Evolutionary conservation across 2,797 vertebrate species (phyloP).

Genomic region (Tragopan temminckii): DNA sequence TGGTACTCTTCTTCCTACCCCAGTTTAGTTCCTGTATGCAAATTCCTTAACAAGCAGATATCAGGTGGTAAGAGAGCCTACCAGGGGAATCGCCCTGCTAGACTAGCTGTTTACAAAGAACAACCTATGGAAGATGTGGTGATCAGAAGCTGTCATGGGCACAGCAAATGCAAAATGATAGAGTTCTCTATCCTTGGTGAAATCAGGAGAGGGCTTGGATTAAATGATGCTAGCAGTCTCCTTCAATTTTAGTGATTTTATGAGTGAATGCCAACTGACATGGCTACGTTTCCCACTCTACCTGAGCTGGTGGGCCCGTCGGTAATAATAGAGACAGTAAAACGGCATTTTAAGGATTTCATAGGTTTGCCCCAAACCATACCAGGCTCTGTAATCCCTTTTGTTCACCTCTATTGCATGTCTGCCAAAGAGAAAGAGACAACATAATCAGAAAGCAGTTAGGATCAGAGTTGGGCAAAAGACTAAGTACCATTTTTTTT

Average conservation of each 20-base stretch:
- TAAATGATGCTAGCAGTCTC: too few species aligned
- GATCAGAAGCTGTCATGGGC: too few species aligned
- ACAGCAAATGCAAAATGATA: too few species aligned
- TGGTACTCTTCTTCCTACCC: not conserved
- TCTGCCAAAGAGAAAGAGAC: conserved; percentile 77
- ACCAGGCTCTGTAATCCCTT: conserved; percentile 98
- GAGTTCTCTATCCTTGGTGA: too few species aligned
- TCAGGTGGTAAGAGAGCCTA: too few species aligned
- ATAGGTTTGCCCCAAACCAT: conserved; percentile 97
- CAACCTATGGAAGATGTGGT: too few species aligned
- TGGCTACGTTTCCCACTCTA: conserved; percentile 55
- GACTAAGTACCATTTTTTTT: not conserved
- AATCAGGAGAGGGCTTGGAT: too few species aligned
- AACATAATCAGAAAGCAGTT: not conserved
- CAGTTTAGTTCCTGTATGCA: not conserved
- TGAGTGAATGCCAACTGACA: not conserved
- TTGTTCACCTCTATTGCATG: conserved; percentile 99
- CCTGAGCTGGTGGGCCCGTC: conserved; percentile 98
- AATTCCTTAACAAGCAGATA: not conserved
- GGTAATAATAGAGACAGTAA: conserved; percentile 98
- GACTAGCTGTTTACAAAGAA: too few species aligned
- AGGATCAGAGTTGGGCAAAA: not conserved
- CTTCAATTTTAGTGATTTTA: too few species aligned
- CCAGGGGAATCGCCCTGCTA: too few species aligned
- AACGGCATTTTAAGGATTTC: conserved; percentile 99